Conservation (phyloP, 1,140 invertebrate genomes). For the Tetranychus cinnabarinus region DNA sequence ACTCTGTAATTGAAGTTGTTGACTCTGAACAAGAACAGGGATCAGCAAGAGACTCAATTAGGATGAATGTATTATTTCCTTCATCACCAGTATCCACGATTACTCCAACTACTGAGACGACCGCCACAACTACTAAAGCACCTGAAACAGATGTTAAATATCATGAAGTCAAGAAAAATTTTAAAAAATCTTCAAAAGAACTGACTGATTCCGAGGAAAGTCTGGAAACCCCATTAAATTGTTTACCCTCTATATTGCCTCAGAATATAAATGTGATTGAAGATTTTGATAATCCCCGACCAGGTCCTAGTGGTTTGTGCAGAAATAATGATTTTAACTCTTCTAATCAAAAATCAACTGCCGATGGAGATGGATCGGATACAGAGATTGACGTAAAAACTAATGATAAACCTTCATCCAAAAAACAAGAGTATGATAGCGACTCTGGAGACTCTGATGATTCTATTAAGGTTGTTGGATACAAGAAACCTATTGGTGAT, state of each 20-base stretch:
- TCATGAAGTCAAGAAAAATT: not conserved
- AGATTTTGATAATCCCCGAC: conserved; percentile 4
- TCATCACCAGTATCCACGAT: not conserved
- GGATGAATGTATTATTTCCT: not conserved
- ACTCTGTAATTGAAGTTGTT: conserved; percentile 4
- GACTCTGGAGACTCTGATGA: not conserved
- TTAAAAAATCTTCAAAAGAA: not conserved
- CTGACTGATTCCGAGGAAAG: too few species aligned
- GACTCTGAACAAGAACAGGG: not conserved
- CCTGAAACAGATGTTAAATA: not conserved
- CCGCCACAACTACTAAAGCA: too few species aligned
- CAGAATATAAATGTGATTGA: conserved; percentile 1
- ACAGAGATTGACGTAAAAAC: conserved; percentile 13
- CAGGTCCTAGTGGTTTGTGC: not conserved
- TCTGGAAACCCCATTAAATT: not conserved
- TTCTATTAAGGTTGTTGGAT: conserved; percentile 20
- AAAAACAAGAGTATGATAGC: conserved; percentile 4
- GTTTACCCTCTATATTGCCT: too few species aligned
- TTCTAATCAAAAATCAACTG: not conserved
- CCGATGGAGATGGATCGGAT: conserved; percentile 1
- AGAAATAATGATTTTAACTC: not conserved
- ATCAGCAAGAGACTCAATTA: not conserved
- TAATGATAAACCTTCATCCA: not conserved
- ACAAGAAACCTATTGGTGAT: conserved; percentile 27
- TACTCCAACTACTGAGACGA: not conserved